phyloP scores from a whole-genome alignment of 2,888 invertebrate species.

The Dryocosmus kuriphilus region DNA sequence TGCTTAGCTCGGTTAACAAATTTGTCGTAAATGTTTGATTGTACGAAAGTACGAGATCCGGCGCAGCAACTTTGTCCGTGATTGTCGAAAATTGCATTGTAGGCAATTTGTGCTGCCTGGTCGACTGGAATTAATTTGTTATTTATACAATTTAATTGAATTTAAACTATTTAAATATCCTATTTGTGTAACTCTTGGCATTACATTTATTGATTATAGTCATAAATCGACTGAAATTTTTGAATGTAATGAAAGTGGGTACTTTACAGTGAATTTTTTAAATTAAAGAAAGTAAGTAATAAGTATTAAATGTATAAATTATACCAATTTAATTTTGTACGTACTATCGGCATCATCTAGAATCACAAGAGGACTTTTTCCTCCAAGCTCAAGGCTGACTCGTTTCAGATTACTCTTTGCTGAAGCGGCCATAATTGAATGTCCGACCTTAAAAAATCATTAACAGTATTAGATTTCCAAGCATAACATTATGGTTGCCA shows the following conservation, averaged over 20 bases:
- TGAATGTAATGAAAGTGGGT: no score
- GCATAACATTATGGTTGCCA: no score
- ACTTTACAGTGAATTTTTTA: no score
- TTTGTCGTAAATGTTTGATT: conserved; percentile 90
- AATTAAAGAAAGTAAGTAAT: no score
- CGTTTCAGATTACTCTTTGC: conserved; percentile 81
- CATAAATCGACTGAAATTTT: no score
- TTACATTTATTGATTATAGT: no score
- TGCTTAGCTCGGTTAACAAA: conserved; percentile 88
- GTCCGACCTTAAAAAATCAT: conserved; percentile 77
- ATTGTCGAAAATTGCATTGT: conserved; percentile 85
- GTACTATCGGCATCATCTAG: conserved; percentile 80
- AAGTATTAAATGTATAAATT: background rate
- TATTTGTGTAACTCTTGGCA: no score
- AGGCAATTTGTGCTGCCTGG: conserved; percentile 82
- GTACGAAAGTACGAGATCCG: conserved; percentile 93
- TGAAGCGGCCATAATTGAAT: conserved; percentile 79
- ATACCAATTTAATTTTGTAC: conserved; percentile 63
- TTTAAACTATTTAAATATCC: no score
- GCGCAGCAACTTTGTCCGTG: conserved; percentile 92
- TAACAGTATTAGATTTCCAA: background rate
- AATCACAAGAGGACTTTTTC: conserved; percentile 82
- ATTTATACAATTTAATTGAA: no score
- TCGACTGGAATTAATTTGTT: conserved; percentile 77
- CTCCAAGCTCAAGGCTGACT: conserved; percentile 82